Conservation (phyloP, 2,888 invertebrate genomes). For the Deroplatys truncata region DNA sequence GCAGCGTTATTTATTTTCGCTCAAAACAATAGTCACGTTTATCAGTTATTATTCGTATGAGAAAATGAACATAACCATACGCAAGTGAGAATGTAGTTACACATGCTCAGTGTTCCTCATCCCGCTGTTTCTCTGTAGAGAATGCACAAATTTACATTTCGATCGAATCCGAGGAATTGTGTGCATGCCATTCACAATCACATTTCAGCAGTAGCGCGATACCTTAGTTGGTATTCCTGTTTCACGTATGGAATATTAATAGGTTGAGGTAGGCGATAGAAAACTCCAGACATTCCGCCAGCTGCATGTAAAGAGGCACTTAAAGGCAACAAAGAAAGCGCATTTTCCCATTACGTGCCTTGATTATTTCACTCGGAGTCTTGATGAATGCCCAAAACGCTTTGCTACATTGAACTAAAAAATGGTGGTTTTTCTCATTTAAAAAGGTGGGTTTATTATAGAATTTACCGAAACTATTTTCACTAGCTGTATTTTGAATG, state of each 20-base stretch:
- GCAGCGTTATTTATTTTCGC: too few relatives aligned
- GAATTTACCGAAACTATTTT: too few relatives aligned
- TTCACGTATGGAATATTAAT: background rate
- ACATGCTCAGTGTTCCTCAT: background rate
- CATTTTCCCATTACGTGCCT: background rate
- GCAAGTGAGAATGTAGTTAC: too few relatives aligned
- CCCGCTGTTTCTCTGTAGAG: background rate
- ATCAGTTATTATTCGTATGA: too few relatives aligned
- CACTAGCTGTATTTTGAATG: too few relatives aligned
- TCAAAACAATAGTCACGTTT: too few relatives aligned
- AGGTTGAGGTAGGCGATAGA: background rate
- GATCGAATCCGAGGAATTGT: background rate
- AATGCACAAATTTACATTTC: background rate
- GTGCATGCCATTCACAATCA: background rate
- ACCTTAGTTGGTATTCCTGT: background rate
- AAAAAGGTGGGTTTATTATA: too few relatives aligned
- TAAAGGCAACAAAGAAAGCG: background rate
- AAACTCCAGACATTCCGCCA: background rate
- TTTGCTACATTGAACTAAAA: background rate
- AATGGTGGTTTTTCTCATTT: background rate
- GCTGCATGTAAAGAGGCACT: background rate
- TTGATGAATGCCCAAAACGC: background rate
- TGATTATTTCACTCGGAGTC: background rate
- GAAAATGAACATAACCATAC: too few relatives aligned
- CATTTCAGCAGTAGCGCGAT: background rate